phyloP scores from a whole-genome alignment of 2,113 vertebrate species.

The Catagonus wagneri region DNA sequence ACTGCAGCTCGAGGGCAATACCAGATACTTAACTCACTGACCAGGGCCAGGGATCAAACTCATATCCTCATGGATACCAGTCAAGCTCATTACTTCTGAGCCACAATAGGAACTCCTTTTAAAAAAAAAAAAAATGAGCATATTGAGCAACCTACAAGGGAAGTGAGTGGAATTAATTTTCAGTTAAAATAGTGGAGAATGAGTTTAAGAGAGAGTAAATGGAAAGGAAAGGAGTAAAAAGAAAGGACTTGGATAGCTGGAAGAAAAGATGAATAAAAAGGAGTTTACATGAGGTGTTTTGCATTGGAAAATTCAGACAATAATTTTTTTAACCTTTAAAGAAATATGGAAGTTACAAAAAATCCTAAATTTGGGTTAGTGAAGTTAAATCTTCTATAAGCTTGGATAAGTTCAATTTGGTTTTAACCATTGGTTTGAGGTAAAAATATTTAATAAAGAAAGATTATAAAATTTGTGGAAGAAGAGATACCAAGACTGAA shows the following conservation, averaged over 20 bases:
- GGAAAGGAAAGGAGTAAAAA: not conserved
- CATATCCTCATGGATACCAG: too few relatives aligned
- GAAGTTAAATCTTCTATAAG: not conserved
- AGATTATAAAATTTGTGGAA: not conserved
- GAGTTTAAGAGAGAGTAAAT: not conserved
- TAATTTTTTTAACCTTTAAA: not conserved
- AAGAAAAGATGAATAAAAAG: not conserved
- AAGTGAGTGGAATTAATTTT: not conserved
- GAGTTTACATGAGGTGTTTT: not conserved
- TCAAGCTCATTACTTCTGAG: too few relatives aligned
- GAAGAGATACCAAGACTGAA: constrained; percentile 15
- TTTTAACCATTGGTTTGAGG: constrained; percentile 21
- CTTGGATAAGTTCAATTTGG: not conserved
- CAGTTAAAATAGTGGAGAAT: not conserved
- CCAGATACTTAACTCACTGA: too few relatives aligned
- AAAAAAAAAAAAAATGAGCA: not conserved
- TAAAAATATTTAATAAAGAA: constrained; percentile 1
- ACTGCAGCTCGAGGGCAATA: too few relatives aligned
- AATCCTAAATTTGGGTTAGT: not conserved
- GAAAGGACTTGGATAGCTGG: not conserved
- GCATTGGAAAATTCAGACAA: not conserved
- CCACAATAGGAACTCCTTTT: too few relatives aligned
- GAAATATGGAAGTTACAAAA: not conserved
- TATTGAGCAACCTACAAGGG: not conserved
- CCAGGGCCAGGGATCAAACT: too few relatives aligned